Conservation (phyloP, 2,888 invertebrate genomes). For the Apodemia zela region DNA sequence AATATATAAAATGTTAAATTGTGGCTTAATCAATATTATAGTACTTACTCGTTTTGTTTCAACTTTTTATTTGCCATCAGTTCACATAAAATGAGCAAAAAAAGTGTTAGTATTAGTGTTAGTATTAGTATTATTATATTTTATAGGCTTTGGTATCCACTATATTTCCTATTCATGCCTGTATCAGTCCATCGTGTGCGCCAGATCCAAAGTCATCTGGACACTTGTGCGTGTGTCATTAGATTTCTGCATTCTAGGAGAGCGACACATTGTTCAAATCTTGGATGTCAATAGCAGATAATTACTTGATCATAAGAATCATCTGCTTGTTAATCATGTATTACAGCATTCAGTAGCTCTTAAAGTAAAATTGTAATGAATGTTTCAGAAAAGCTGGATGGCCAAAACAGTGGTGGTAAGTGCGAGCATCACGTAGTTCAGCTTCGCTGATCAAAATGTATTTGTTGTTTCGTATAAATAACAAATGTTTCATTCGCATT, state of each 20-base stretch:
- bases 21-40: no score
- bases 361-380: constrained; percentile 32
- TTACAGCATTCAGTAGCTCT: not conserved
- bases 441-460: constrained; percentile 36
- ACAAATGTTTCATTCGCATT: not conserved
- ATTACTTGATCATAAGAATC: not conserved
- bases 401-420: constrained; percentile 71
- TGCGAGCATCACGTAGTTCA: constrained; percentile 41
- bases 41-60: no score
- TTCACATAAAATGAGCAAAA: no score
- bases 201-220: no score
- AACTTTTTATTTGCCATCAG: no score
- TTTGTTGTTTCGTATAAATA: constrained; percentile 23
- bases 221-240: not conserved
- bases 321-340: not conserved
- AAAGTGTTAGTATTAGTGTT: no score
- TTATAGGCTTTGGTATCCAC: no score
- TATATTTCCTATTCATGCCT: no score
- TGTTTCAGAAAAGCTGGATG: constrained; percentile 70
- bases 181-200: no score
- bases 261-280: not conserved
- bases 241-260: not conserved
- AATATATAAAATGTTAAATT: no score
- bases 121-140: no score
- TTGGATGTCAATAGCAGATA: not conserved